These are phyloP conservation scores for Chlorospingus flavigularis DNA, from an alignment of 2,797 vertebrate genomes.

Conservation along the genomic window DNA sequence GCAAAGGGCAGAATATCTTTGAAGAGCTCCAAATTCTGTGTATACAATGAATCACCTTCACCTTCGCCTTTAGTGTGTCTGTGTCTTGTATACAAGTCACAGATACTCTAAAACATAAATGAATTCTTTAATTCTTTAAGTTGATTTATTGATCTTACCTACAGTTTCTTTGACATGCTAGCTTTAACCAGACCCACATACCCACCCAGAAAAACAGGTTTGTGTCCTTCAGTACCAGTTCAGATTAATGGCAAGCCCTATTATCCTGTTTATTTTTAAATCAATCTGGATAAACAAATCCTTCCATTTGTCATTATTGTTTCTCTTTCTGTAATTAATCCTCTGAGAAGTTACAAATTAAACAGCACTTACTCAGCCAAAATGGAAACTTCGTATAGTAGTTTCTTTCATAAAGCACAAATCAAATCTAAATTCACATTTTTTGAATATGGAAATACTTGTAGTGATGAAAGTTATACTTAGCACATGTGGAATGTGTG, in stretches of 20 bases:
- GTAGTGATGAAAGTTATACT: conserved; percentile 66
- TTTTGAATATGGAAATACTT: conserved; percentile 65
- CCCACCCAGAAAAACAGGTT: not conserved
- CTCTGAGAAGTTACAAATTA: conserved; percentile 60
- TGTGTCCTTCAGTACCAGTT: not conserved
- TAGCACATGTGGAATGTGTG: conserved; percentile 63
- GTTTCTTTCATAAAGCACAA: conserved; percentile 58
- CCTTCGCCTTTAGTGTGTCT: not conserved
- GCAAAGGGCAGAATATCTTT: not conserved
- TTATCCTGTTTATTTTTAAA: conserved; percentile 63
- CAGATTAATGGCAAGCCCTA: not conserved
- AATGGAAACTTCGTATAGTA: conserved; percentile 46
- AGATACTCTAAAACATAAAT: not conserved
- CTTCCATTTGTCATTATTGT: conserved; percentile 43
- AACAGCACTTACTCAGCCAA: conserved; percentile 24
- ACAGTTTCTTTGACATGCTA: not conserved
- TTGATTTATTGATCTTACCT: not conserved
- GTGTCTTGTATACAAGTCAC: not conserved
- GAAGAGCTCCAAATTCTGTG: not conserved
- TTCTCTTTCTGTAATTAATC: conserved; percentile 57
- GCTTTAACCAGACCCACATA: not conserved
- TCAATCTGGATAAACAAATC: conserved; percentile 51
- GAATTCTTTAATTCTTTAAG: not conserved
- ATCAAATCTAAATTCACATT: conserved; percentile 46
- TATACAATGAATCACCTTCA: not conserved